phyloP scores from a whole-genome alignment of 2,797 vertebrate genomes.

The Sebastes miniatus region DNA sequence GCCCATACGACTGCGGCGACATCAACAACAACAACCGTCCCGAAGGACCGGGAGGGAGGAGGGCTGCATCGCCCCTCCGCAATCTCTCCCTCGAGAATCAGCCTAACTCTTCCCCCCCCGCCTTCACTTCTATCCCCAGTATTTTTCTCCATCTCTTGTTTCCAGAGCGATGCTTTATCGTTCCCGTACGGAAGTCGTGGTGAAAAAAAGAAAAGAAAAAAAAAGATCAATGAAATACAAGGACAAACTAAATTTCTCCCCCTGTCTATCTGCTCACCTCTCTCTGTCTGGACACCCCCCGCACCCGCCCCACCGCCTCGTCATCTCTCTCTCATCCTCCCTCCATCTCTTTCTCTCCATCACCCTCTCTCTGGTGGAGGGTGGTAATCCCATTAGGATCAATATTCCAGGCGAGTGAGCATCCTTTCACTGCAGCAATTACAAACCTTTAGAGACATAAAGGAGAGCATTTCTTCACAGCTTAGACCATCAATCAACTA shows the following conservation, averaged over 20 bases:
- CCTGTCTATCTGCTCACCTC: conserved; percentile 60
- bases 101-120: background rate
- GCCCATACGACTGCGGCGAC: conserved; percentile 29
- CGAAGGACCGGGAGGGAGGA: conserved; percentile 19
- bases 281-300: conserved; percentile 28
- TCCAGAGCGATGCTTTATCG: conserved; percentile 36
- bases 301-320: conserved; percentile 15
- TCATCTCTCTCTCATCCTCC: conserved; percentile 69
- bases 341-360: conserved; percentile 73
- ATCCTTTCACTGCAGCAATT: conserved; percentile 95
- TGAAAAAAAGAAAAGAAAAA: background rate
- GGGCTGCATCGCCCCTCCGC: conserved; percentile 43
- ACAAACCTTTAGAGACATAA: conserved; percentile 91
- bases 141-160: conserved; percentile 41
- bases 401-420: conserved; percentile 92
- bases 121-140: conserved; percentile 32
- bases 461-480: conserved; percentile 89
- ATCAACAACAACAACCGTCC: conserved; percentile 48
- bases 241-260: conserved; percentile 59
- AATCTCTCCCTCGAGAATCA: conserved; percentile 65
- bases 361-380: conserved; percentile 85
- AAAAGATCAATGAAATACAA: conserved; percentile 58
- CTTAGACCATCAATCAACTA: conserved; percentile 89
- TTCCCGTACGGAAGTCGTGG: conserved; percentile 52
- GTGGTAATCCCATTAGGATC: conserved; percentile 94